Base-by-base conservation (phyloP, 1,140 invertebrate genomes). In the Neomicropteryx cornuta region DNA sequence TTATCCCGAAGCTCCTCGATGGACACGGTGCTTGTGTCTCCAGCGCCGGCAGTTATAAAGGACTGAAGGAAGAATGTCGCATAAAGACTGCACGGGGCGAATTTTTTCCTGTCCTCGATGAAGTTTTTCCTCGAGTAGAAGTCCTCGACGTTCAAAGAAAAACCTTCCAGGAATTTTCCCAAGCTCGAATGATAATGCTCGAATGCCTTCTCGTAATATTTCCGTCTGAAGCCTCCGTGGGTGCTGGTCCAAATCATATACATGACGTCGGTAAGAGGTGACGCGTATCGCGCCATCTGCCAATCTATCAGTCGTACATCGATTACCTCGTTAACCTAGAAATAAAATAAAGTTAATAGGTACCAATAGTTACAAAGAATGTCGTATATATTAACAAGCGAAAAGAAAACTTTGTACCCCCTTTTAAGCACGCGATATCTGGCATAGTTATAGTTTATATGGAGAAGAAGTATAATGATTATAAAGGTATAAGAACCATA, bases 221-320 rank as follows among this genome's bases (percentile, higher is more conserved):
- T 42, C 13, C 51, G 39, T 5, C 72, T 53, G 18, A 75, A 56
- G 4, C 58, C 42, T 34, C 60, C 50, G 17, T 70, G 63, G 0
- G 73, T 69, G 35, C 66, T 68, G 44, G 66, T 63, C 40, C 71
- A 76, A 3, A 78, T 51, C 39, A 70, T 74, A 42, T 77, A 75
- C 0, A 66, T 63, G 30, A 79, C 41, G 40, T 78, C 75, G 2
- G 64, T 65, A 2, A 72, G 63, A 3, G 75, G 75, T 2, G 74
- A 76, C 2, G 66, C 66, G 35, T 69, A 67, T 3, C 71, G 55
- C 8, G 60, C 55, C 10, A 76, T 49, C 49, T 78, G 75, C 49
- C 69, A 73, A 44, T 79, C 76, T 10, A 77, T 42, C 0, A 72
- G 53, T 41, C 61, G 48, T n/a, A 66, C 49, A 24, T 72, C 61